phyloP scores from a whole-genome alignment of 2,888 invertebrate genomes.

The Prosapia bicincta region DNA sequence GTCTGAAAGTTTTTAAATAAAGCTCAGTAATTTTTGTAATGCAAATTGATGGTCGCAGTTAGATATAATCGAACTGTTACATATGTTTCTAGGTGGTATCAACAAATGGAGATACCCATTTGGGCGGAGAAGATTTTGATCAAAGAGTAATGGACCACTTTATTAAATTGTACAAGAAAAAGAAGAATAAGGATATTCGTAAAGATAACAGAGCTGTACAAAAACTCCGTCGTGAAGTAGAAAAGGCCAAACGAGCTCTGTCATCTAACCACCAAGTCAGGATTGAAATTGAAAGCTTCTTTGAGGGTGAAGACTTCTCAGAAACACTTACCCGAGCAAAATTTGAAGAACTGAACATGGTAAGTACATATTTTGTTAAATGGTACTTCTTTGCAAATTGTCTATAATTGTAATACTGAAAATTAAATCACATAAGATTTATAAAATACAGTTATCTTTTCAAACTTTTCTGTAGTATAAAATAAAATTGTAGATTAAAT shows the following conservation, averaged over 20 bases:
- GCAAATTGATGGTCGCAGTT: too few species aligned
- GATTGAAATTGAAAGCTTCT: constrained; percentile 98
- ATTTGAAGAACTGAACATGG: constrained; percentile 97
- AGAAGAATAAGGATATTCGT: constrained; percentile 96
- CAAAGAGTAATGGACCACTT: constrained; percentile 99
- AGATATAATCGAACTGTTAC: too few species aligned
- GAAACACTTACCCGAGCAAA: constrained; percentile 97
- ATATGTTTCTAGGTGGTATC: constrained; percentile 59
- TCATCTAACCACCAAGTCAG: constrained; percentile 93
- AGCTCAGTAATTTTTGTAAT: too few species aligned
- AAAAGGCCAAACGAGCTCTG: constrained; percentile 94
- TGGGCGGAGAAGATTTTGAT: constrained; percentile 99
- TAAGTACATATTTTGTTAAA: constrained; percentile 42
- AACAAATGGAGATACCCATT: constrained; percentile 94
- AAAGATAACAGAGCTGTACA: constrained; percentile 94
- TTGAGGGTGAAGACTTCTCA: constrained; percentile 97
- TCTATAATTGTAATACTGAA: too few species aligned
- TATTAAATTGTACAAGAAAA: constrained; percentile 97
- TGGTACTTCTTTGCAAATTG: too few species aligned
- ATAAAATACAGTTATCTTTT: too few species aligned
- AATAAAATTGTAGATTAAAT: too few species aligned
- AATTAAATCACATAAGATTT: too few species aligned
- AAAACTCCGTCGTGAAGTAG: constrained; percentile 94
- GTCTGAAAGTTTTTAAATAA: too few species aligned
- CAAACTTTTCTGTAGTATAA: too few species aligned